Base-by-base conservation (phyloP, 1,140 invertebrate species). In the Leptinotarsa undecemlineata region DNA sequence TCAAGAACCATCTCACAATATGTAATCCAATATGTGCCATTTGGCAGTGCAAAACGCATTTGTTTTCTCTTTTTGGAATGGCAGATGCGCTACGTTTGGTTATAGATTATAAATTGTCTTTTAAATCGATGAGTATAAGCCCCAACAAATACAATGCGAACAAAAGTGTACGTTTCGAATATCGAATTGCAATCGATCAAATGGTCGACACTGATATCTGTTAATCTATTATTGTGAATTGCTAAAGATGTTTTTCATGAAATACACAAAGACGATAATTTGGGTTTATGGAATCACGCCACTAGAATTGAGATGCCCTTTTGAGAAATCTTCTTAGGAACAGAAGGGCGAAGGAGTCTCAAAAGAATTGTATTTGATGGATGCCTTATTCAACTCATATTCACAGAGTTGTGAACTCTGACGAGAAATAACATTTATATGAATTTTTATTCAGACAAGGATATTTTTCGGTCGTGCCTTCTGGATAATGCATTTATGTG, bases 71-170 rank as follows among this genome's bases (percentile, higher is more conserved):
- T 70, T 70, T 57, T 33, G 20, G 20, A 60, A 70, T 70, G 47
- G 68, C 68, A 70, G 68, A 70, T 70, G 68, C 68, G 42, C 67
- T 47, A 68, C 42, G 67, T 68, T 68, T 68, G 42, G 26, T 47
- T 68, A 68, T 68, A 70, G 68, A 70, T 70, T 70, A 70, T 70
- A 70, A 70, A 70, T 70, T 70, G 68, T 70, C 68, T 70, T 70
- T 70, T 57, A 70, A 70, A 70, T 70, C 48, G 68, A 70, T 70
- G 68, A 70, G 48, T 70, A 48, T 51, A 19, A 70, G 47, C 20
- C 51, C 48, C 68, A 33, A 48, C 19, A 14, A 48, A 48, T 20
- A 68, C 67, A 68, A 68, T 68, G n/a, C 66, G 66, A 68, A 68
- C 66, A 70, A 57, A 70, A 57, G 68, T 26, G 19, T 68, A 70